Evolutionary conservation across 1,140 invertebrate genomes (phyloP).

Genomic region (Pygmarrhopalites habei): DNA sequence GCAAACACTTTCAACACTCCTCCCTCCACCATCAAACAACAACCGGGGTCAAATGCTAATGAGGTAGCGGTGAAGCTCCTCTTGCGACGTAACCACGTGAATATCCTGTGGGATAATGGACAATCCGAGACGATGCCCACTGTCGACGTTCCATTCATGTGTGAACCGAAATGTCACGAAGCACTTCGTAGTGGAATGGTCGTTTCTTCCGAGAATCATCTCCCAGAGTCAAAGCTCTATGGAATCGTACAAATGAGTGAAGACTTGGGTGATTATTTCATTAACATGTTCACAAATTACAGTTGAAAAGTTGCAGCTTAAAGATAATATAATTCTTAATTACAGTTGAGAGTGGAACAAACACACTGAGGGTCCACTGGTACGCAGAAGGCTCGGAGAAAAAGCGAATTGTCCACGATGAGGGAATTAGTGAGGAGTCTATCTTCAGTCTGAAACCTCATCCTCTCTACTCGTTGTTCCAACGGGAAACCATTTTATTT

Average conservation of each 20-base stretch:
- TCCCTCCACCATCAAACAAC: not conserved
- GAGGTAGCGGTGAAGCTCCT: constrained; percentile 26
- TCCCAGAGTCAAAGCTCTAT: constrained; percentile 10
- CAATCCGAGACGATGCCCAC: constrained; percentile 8
- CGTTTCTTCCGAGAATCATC: constrained; percentile 1
- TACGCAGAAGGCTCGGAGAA: not conserved
- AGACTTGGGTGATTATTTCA: constrained; percentile 10
- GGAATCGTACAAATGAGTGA: constrained; percentile 28
- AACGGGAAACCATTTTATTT: constrained; percentile 30
- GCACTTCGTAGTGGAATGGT: constrained; percentile 24
- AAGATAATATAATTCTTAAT: constrained; percentile 2
- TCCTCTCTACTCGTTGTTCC: constrained; percentile 15
- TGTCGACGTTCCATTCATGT: constrained; percentile 12
- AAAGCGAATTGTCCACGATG: constrained; percentile 1
- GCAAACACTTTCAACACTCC: not conserved
- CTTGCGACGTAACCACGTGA: constrained; percentile 11
- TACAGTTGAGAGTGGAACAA: not conserved
- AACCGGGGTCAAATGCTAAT: not conserved
- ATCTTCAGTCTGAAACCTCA: constrained; percentile 26
- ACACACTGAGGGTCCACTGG: constrained; percentile 23
- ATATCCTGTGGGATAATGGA: constrained; percentile 31
- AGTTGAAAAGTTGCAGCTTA: not conserved
- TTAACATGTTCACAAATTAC: not conserved
- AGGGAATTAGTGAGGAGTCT: constrained; percentile 26
- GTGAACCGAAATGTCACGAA: not conserved